phyloP scores from a whole-genome alignment of 2,888 invertebrate genomes.

The Biston betularia region DNA sequence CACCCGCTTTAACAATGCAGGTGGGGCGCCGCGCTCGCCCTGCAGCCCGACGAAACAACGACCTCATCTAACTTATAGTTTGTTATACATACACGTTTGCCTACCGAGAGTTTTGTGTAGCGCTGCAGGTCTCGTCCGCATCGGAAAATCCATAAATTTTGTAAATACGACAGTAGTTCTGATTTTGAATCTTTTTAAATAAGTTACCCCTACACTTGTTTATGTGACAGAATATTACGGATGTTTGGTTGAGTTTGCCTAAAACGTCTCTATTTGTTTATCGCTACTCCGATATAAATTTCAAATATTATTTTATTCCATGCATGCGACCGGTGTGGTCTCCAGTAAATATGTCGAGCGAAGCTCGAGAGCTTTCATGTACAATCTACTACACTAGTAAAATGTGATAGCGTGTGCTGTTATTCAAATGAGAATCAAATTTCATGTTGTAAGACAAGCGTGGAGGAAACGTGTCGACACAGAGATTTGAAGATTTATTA shows the following conservation, averaged over 20 bases:
- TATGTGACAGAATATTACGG: constrained; percentile 12
- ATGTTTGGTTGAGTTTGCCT: constrained; percentile 16
- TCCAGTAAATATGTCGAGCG: constrained; percentile 57
- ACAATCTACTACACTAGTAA: constrained; percentile 60
- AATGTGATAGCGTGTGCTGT: constrained; percentile 68
- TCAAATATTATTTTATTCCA: constrained; percentile 44
- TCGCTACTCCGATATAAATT: constrained; percentile 35
- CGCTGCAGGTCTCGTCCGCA: constrained; percentile 16
- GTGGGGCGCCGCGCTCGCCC: constrained; percentile 43
- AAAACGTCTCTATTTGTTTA: constrained; percentile 33
- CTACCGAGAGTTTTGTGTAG: constrained; percentile 25
- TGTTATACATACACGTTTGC: constrained; percentile 26
- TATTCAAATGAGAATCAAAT: constrained; percentile 75
- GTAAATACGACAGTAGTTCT: neutral
- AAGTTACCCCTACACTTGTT: constrained; percentile 22
- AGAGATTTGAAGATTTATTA: constrained; percentile 72
- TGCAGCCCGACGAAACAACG: constrained; percentile 53
- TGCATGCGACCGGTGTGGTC: constrained; percentile 66
- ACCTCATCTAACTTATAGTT: constrained; percentile 49
- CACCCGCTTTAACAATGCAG: constrained; percentile 54
- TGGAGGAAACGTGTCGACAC: constrained; percentile 68
- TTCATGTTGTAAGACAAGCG: constrained; percentile 66
- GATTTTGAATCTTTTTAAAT: constrained; percentile 21
- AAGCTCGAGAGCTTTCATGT: constrained; percentile 55
- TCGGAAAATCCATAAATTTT: constrained; percentile 4